Evolutionary conservation across 2,113 vertebrate genomes (phyloP), one percentile per base, ranked within the genome.

Genomic region (Danionella cerebrum): DNA sequence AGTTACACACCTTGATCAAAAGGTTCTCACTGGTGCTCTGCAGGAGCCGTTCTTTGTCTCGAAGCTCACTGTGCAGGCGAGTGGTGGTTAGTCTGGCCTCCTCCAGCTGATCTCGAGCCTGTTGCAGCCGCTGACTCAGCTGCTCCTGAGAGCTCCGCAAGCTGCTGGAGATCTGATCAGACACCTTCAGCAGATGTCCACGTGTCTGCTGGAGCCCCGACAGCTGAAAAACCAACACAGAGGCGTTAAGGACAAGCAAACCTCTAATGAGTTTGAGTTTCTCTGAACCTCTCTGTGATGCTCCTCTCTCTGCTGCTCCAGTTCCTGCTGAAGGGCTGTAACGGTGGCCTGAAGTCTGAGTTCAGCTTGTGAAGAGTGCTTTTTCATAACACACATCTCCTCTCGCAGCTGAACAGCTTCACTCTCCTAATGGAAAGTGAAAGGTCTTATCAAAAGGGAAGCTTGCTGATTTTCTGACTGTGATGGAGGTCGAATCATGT

Each of bases 81-180:
- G 69, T 72, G 0, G 82, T 77, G 42, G 85, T 79, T 48, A 65
- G 79, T 74, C 70, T 67, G 35, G 64, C 69, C 19, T 80, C 68
- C 10, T 85, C 72, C 1, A 86, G 79, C 63, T 83, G 81, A 6
- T 41, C 52, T 63, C 83, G 79, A 77, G 71, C 77, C 78, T 84
- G 80, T 63, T 84, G 86, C 55, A 93, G 81, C 59, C 90, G 85
- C 42, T 79, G 73, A 7, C 77, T 69, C 69, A 92, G 86, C 31
- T 91, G 86, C 47, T 91, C 89, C 74, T 91, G 89, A 57, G 88
- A 87, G 64, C 78, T 83, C 41, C 84, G 82, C 71, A 91, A 87
- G 60, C 78, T 85, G 78, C 70, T 76, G 52, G 88, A 88, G 72
- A 86, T 85, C 75, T 88, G 83, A 58, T 88, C 83, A 0, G 85